Evolutionary conservation across 2,113 vertebrate genomes (phyloP), one percentile per base, ranked within the genome.

Genomic region (Malaclemys terrapin): DNA sequence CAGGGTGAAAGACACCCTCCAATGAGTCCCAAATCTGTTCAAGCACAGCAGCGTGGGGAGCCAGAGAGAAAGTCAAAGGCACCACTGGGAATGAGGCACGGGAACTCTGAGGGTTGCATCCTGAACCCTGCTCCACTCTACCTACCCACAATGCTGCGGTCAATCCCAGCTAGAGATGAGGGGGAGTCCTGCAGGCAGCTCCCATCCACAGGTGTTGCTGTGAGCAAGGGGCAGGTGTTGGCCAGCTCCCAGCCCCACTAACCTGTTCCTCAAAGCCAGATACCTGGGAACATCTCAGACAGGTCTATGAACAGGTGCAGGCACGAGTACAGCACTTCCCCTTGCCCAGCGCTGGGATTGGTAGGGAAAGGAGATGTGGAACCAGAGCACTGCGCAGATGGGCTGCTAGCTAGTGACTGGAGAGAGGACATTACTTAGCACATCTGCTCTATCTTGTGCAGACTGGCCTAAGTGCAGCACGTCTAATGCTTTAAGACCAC

Each of bases 11-110:
- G 6, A 8, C 65, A 45, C 62, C 84, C 81, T 89, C 85, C 90
- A 65, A 35, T 2, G 31, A 0, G 1, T 82, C 78, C 92, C 80
- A 87, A 2, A 0, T 0, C 84, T 42, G 69, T 49, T 56, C 78
- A 83, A 85, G 76, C 2, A 4, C 2, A 0, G 53, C 0, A 0
- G 38, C 35, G 80, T 29, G 13, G 35, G 0, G 3, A 49, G 8
- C 27, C 76, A 76, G 72, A 7, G 72, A 7, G 35, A 0, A 2
- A 87, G 22, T 2, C 29, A 65, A 0, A 0, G 87, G 65, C 81
- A 38, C 93, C 62, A 5, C 0, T 11, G 53, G 1, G 2, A 69
- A n/a, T 42, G 0, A 0, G 75, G 49, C 57, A 93, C 79, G 0
- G 0, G 82, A 85, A 79, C 8, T 80, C 50, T 0, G 1, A 1